Base-by-base conservation (phyloP, 2,113 vertebrate genomes). In the Bubo bubo region DNA sequence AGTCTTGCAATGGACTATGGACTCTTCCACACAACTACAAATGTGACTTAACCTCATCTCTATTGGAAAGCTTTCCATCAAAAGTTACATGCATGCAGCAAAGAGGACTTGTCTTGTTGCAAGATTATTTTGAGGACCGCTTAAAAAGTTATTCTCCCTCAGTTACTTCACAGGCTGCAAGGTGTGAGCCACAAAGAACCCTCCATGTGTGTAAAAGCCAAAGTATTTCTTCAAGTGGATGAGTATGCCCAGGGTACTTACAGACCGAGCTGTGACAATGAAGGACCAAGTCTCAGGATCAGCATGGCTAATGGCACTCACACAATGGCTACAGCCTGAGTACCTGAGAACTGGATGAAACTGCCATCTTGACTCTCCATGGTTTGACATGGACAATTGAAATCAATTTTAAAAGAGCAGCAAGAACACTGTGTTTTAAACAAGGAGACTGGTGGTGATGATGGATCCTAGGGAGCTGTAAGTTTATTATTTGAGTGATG, bases 361-460 rank as follows among this genome's bases (percentile, higher is more conserved):
- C 90, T 86, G 85, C 95, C 92, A 92, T 73, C 93, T 79, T 76
- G 82, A 4, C 59, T 90, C 41, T 1, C 90, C n/a, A 12, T 4
- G 37, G 50, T 21, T 86, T 26, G 39, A 50, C 41, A 50, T 0
- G 82, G 71, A 20, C 81, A 71, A 50, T 2, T 22, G 68, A 14
- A 64, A 62, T 13, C 8, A 11, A 74, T 32, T 17, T 16, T 0
- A 27, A n/a, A 27, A 30, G 47, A 92, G 39, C 53, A 59, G 45
- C 64, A 56, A 81, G 32, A 70, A 32, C 75, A 8, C 3, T 9
- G 74, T 52, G 70, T n/a, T 88, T 68, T 27, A 37, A 10, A 70
- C 62, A 49, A 55, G 72, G 83, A 89, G 84, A 59, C 5, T 20
- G 77, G 21, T 3, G 6, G 84, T 20, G 63, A 28, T 8, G 43